Percentiles rank a stretch among this genome's conserved stretches.
Conservation (phyloP, 2,888 invertebrate genomes). For the Ochropleura leucogaster region DNA sequence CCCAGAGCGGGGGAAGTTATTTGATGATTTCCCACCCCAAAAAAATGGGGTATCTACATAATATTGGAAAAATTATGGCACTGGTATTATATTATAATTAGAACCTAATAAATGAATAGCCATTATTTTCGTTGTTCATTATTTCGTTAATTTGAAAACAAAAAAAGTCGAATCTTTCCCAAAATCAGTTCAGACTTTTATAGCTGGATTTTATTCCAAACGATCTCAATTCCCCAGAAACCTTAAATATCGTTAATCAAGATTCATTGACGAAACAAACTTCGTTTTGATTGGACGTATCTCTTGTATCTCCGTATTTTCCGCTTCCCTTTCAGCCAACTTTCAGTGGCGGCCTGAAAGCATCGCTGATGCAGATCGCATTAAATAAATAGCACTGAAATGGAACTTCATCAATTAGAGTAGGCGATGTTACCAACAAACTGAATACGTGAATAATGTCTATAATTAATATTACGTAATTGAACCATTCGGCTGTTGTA, state of each 20-base stretch:
- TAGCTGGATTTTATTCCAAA: constrained; percentile 12
- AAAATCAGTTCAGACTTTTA: background rate
- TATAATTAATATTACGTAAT: constrained; percentile 61
- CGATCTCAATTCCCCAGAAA: constrained; percentile 14
- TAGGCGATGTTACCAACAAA: constrained; percentile 52
- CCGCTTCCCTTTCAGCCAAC: constrained; percentile 42
- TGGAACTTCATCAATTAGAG: constrained; percentile 68
- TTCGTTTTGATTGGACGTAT: constrained; percentile 49
- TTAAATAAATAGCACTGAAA: constrained; percentile 68
- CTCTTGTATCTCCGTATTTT: constrained; percentile 30
- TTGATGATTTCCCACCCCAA: too few relatives aligned
- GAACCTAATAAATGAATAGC: background rate
- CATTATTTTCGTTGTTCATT: background rate
- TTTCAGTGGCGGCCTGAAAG: constrained; percentile 46
- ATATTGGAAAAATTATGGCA: too few relatives aligned
- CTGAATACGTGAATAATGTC: constrained; percentile 60
- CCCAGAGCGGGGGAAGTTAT: too few relatives aligned
- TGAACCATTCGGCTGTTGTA: constrained; percentile 53
- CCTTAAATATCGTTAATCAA: constrained; percentile 49
- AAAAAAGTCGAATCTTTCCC: background rate
- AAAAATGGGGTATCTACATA: too few relatives aligned
- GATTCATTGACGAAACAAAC: constrained; percentile 32
- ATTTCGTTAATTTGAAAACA: constrained; percentile 8
- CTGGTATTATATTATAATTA: too few relatives aligned
- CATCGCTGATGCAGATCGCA: constrained; percentile 67